Percentiles rank a stretch among this genome's conserved stretches.
Evolutionary conservation across 2,888 invertebrate genomes (phyloP).

Genomic region (Bombylius discolor): DNA sequence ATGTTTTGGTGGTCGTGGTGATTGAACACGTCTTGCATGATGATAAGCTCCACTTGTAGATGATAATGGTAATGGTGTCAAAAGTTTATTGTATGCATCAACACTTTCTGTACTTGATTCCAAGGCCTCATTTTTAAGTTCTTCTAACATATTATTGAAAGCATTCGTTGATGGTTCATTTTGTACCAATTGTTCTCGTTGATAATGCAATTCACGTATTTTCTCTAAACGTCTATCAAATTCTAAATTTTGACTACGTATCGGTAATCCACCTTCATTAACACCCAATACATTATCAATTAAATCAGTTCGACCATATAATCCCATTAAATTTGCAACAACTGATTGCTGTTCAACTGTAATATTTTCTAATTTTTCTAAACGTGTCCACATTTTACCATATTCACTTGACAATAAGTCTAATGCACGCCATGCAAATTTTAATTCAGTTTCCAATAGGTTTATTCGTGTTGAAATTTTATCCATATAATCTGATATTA

Average conservation of each 20-base stretch:
- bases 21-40: background rate
- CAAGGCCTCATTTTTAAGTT: slow-evolving; percentile 23
- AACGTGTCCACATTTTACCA: slow-evolving; percentile 84
- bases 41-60: background rate
- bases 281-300: background rate
- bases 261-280: background rate
- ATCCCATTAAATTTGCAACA: slow-evolving; percentile 63
- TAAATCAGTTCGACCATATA: slow-evolving; percentile 22
- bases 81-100: slow-evolving; percentile 5
- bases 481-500: slow-evolving; percentile 85
- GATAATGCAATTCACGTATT: slow-evolving; percentile 4
- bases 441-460: slow-evolving; percentile 78
- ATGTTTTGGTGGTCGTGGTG: slow-evolving; percentile 3
- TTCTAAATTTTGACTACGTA: background rate
- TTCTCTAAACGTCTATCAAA: background rate
- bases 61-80: slow-evolving; percentile 1
- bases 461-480: slow-evolving; percentile 74
- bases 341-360: slow-evolving; percentile 83
- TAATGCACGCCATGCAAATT: slow-evolving; percentile 84
- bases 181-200: background rate
- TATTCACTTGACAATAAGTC: slow-evolving; percentile 85
- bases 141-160: slow-evolving; percentile 22
- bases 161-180: slow-evolving; percentile 15
- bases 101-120: slow-evolving; percentile 4
- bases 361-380: slow-evolving; percentile 76